These are phyloP conservation scores for Tragopan temminckii DNA, from an alignment of 2,797 vertebrate species.

Conservation along the genomic window DNA sequence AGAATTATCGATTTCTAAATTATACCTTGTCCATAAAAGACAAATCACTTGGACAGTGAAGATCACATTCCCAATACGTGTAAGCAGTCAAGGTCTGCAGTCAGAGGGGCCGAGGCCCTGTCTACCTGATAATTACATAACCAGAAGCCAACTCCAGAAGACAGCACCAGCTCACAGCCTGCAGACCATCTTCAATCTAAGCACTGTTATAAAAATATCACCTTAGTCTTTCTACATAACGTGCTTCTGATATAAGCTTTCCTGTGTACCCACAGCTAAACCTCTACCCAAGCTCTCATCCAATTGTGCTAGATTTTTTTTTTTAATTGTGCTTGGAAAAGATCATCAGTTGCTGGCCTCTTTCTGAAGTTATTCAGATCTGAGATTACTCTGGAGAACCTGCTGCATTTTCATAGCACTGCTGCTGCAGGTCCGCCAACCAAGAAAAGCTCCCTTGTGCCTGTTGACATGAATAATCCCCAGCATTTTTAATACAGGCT, in stretches of 20 bases:
- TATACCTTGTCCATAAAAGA: not conserved
- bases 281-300: not conserved
- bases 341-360: conserved; percentile 27
- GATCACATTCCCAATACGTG: not conserved
- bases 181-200: not conserved
- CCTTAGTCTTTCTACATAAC: not conserved
- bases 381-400: conserved; percentile 34
- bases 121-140: not conserved
- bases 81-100: not conserved
- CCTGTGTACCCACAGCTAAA: not conserved
- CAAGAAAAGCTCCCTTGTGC: conserved; percentile 52
- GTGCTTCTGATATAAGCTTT: not conserved
- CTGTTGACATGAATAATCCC: conserved; percentile 74
- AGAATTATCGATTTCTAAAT: not conserved
- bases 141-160: not conserved
- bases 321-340: conserved; percentile 12
- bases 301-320: not conserved
- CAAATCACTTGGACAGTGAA: not conserved
- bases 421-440: not conserved
- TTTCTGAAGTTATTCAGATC: conserved; percentile 34
- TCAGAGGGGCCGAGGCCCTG: not conserved
- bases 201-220: not conserved
- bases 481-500: conserved; percentile 58
- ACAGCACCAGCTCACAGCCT: not conserved
- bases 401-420: conserved; percentile 34